A percentile compares a stretch with the other conserved stretches of the same genome.
Conservation (phyloP, 2,797 vertebrate genomes). For the Brachyrhaphis roseni region DNA sequence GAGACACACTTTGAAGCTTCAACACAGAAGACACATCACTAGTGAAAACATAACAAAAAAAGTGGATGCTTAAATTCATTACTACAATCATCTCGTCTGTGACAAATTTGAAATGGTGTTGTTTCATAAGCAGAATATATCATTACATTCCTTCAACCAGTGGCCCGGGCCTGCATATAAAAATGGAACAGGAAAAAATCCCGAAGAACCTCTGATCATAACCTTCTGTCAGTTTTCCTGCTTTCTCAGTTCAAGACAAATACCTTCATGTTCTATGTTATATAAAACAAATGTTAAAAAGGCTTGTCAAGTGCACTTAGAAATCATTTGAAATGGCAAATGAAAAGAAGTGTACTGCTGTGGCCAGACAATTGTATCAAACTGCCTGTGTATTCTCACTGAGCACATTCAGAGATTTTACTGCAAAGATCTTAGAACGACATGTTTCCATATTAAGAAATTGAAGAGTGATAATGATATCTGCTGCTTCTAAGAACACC, state of each 20-base stretch:
- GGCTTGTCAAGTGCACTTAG: slow-evolving; percentile 51
- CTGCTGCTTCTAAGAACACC: slow-evolving; percentile 9
- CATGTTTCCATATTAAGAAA: slow-evolving; percentile 15
- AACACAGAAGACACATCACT: too few relatives aligned
- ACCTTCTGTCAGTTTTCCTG: slow-evolving; percentile 27
- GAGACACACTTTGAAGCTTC: too few relatives aligned
- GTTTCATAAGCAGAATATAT: neutral
- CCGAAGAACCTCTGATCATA: slow-evolving; percentile 26
- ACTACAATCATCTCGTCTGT: neutral
- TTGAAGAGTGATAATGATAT: slow-evolving; percentile 12
- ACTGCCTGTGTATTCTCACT: slow-evolving; percentile 17
- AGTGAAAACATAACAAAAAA: neutral
- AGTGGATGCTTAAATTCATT: neutral
- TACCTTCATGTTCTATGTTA: slow-evolving; percentile 54
- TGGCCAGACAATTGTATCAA: slow-evolving; percentile 18
- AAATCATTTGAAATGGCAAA: slow-evolving; percentile 51
- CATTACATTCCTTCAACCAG: neutral
- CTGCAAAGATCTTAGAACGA: slow-evolving; percentile 13
- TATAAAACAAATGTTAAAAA: slow-evolving; percentile 42
- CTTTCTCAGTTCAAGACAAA: slow-evolving; percentile 43
- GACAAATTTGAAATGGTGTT: neutral
- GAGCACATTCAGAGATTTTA: slow-evolving; percentile 45
- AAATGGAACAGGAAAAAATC: slow-evolving; percentile 16
- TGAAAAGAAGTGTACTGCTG: slow-evolving; percentile 33
- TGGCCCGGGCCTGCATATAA: neutral